A percentile compares a stretch with the other conserved stretches of the same genome.
These are phyloP conservation scores for Druon quercuslanigerum DNA, from an alignment of 1,140 invertebrate species.

Conservation along the genomic window DNA sequence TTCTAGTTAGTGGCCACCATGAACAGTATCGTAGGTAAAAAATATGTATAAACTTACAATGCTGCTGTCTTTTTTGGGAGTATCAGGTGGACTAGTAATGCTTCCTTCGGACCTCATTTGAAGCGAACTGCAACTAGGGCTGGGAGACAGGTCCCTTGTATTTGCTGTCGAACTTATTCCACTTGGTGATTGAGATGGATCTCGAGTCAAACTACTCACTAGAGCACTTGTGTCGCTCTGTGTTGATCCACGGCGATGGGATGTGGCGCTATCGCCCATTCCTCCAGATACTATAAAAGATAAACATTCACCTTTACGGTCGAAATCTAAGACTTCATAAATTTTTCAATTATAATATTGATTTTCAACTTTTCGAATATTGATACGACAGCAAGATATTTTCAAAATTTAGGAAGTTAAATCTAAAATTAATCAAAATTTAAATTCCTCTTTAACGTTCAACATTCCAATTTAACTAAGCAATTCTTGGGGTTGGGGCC, in stretches of 20 bases:
- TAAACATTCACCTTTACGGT: constrained; percentile 35
- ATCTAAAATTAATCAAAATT: too few species aligned
- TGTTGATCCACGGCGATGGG: constrained; percentile 77
- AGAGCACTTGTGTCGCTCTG: constrained; percentile 82
- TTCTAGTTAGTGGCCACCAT: too few species aligned
- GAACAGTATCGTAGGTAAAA: too few species aligned
- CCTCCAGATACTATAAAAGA: constrained; percentile 68
- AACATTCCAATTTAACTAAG: too few species aligned
- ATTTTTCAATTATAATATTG: not conserved
- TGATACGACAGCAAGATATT: too few species aligned
- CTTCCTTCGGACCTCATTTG: constrained; percentile 76
- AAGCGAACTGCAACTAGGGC: constrained; percentile 78
- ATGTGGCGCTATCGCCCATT: constrained; percentile 70
- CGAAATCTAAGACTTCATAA: not conserved
- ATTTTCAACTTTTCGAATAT: not conserved
- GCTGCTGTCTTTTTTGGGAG: constrained; percentile 67
- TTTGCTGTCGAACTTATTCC: constrained; percentile 74
- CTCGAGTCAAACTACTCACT: constrained; percentile 79
- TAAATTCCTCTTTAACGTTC: too few species aligned
- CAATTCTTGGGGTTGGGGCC: too few species aligned
- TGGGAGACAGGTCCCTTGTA: constrained; percentile 79
- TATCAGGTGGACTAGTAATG: constrained; percentile 74
- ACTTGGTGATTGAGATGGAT: constrained; percentile 78
- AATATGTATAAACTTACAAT: constrained; percentile 55
- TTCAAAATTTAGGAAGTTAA: too few species aligned